Evolutionary conservation across 2,888 invertebrate genomes (phyloP), one percentile per base, ranked within the genome.

Genomic region (Crepidodera aurea): DNA sequence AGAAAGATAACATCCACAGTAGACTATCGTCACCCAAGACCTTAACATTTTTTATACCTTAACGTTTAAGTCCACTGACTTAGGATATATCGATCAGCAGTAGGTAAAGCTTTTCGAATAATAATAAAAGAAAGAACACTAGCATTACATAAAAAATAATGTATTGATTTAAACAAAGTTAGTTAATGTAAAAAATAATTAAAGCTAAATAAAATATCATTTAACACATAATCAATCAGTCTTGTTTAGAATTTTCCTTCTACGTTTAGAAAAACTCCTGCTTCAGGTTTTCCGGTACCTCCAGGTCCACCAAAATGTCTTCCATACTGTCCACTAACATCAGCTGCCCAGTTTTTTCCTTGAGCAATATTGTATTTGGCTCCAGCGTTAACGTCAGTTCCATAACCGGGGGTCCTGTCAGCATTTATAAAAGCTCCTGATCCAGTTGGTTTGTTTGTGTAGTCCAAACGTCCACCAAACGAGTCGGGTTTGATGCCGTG

Each of bases 391-490:
- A 74, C 19, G 51, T 73, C 73, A 12, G 75, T 75, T 34, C 75
- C 75, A 62, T 58, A 69, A 15, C 66, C 40, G n/a, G 66, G 65
- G 0, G 69, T 65, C 10, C 65, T 70, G 27, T 70, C 68, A 7
- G 72, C 75, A 1, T 60, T 60, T 6, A 73, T 8, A 32, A 71
- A 72, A n/a, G 74, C 59, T 46, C 53, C 37, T 5, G 73, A 71
- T 15, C 70, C 70, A n/a, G 71, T 69, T 10, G 73, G 74, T 18
- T 65, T 61, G 62, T 75, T 72, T 8, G 60, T 40, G 62, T 74
- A 76, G 37, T 69, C 71, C 46, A 76, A 22, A 25, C 66, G 63
- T n/a, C 73, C 74, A 42, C 73, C 73, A 60, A 67, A 40, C 7
- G 69, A 70, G 8, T 69, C 69, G 10, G 74, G 73, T 34, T 69